Conservation (phyloP, 37 sponge, comb jelly and placozoan genomes). For the Ephydatia muelleri region DNA sequence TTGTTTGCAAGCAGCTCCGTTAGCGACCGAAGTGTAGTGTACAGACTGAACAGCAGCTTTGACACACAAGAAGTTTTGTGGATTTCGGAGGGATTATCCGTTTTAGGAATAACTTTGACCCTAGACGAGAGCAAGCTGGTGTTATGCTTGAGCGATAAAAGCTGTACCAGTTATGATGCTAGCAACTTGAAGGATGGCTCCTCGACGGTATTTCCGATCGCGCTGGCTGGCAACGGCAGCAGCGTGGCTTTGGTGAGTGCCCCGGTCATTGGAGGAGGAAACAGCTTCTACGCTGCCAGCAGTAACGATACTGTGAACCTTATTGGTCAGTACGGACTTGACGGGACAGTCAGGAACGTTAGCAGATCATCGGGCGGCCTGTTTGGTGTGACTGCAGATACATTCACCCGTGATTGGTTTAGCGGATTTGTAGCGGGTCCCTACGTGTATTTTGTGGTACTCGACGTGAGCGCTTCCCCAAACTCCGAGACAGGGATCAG, state of each 20-base stretch:
- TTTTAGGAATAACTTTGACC: background rate
- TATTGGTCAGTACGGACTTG: background rate
- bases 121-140: background rate
- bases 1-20: background rate
- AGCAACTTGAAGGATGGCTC: background rate
- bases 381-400: background rate
- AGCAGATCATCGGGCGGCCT: background rate
- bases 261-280: background rate
- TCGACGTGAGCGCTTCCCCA: background rate
- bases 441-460: conserved; percentile 7
- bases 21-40: background rate
- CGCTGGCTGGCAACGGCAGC: background rate
- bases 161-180: background rate
- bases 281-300: background rate
- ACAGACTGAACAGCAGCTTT: background rate
- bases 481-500: background rate
- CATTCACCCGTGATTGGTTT: conserved; percentile 3
- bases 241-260: background rate
- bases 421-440: background rate
- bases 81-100: background rate
- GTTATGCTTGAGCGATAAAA: background rate
- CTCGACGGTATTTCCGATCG: background rate
- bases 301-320: background rate
- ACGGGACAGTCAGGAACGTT: background rate
- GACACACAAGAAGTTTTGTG: background rate